phyloP scores from a whole-genome alignment of 1,140 invertebrate genomes.

The Apolygus lucorum region DNA sequence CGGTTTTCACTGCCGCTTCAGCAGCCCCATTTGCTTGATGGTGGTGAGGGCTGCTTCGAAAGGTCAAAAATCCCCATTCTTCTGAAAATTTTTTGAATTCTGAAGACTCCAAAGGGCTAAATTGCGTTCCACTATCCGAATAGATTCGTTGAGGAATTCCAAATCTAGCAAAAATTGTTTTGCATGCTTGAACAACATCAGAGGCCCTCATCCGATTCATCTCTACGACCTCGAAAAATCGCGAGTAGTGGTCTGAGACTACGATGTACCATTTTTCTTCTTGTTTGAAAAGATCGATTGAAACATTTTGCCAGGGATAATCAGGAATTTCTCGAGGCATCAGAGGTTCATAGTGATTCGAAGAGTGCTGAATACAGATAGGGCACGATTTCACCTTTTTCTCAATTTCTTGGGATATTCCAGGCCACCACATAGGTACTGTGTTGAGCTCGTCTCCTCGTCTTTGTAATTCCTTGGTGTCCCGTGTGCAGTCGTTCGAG shows the following conservation, averaged over 20 bases:
- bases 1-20: constrained; percentile 1
- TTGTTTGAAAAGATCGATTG: background rate
- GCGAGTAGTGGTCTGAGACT: background rate
- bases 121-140: constrained; percentile 11
- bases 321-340: background rate
- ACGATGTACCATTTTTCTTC: background rate
- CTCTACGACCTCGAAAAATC: background rate
- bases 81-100: constrained; percentile 8
- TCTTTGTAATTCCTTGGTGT: background rate
- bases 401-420: constrained; percentile 5
- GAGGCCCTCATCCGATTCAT: background rate
- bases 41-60: constrained; percentile 8
- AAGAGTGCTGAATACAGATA: background rate
- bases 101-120: background rate
- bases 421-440: constrained; percentile 12
- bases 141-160: background rate
- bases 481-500: background rate
- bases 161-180: constrained; percentile 9
- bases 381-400: background rate
- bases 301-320: background rate
- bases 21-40: constrained; percentile 12
- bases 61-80: constrained; percentile 6
- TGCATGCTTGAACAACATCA: background rate
- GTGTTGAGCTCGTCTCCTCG: too few relatives aligned
- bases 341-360: background rate